Percentiles rank a stretch among this genome's conserved stretches.
These are phyloP conservation scores for Colostygia pectinataria DNA, from an alignment of 2,888 invertebrate species.

Conservation along the genomic window DNA sequence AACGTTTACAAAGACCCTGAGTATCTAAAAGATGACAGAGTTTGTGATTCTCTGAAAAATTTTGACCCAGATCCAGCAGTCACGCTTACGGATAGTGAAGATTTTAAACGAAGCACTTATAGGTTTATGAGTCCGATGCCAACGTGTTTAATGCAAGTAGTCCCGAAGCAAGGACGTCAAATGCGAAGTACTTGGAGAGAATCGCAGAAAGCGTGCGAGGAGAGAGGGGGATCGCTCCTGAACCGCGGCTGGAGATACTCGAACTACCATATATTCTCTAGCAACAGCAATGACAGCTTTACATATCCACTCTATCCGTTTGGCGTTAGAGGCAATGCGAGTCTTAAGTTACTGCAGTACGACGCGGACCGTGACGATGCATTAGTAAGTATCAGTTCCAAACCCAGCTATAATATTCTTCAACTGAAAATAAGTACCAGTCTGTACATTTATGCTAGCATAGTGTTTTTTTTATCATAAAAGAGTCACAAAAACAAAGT, in stretches of 20 bases:
- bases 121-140: slow-evolving; percentile 64
- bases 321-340: slow-evolving; percentile 3
- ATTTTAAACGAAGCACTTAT: not conserved
- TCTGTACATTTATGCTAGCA: no score
- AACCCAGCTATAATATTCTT: no score
- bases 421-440: no score
- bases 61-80: not conserved
- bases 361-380: slow-evolving; percentile 11
- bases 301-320: slow-evolving; percentile 50
- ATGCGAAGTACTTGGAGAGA: slow-evolving; percentile 70
- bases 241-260: slow-evolving; percentile 72
- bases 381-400: slow-evolving; percentile 9
- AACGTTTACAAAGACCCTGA: slow-evolving; percentile 51
- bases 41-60: slow-evolving; percentile 46
- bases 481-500: no score
- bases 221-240: slow-evolving; percentile 55
- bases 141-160: slow-evolving; percentile 56
- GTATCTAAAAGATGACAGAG: slow-evolving; percentile 33
- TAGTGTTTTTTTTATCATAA: no score
- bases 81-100: not conserved
- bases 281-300: not conserved
- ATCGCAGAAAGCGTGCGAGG: slow-evolving; percentile 40
- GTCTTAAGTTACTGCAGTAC: slow-evolving; percentile 14
- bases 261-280: slow-evolving; percentile 44
- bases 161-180: slow-evolving; percentile 7